Base-by-base conservation (phyloP, 30 jellyfish, hydroid and myxozoan genomes). In the Aurelia aurita region DNA sequence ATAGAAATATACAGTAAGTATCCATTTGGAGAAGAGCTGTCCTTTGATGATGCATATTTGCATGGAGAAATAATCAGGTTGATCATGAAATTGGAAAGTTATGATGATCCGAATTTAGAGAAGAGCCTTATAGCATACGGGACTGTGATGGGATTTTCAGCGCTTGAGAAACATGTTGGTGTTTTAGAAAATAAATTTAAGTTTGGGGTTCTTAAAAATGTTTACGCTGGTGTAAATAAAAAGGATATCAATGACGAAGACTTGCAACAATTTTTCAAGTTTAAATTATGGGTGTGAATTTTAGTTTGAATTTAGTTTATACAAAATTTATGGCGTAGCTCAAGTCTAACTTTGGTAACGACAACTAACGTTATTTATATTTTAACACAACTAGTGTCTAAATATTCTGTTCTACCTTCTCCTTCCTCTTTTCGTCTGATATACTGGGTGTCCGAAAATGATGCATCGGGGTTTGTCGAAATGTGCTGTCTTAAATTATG, bases 31-130 rank as follows among this genome's bases (percentile, higher is more conserved):
- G 69, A 79, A 60, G 88, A 81, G 26, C 75, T 68, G 34, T 64
- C 82, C 1, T 90, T 81, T 25, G 95, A 90, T 49, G 97, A 90
- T 63, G 97, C 95, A 0, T 90, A 44, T 68, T 71, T 90, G 84
- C 80, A 81, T 60, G 97, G 94, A 9, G 97, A 90, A 23, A 90
- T 90, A 32, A 86, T 90, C 39, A 73, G 95, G 67, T 69, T 90
- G 21, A 12, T 82, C 23, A 59, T 90, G 87, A 74, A 76, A 28
- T 35, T 64, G 15, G 97, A 62, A 45, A 73, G 77, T 18, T 82
- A 7, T 21, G 95, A 90, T 32, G 87, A 90, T 57, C 89, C 91
- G 25, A 19, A 62, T 16, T 65, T 90, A 55, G 85, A 76, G 49
- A 23, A 58, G 49, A 74, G 89, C 80, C 68, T 90, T 87, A 76